Percentiles rank a stretch among this genome's conserved stretches.
Evolutionary conservation across 2,113 vertebrate genomes (phyloP).

Genomic region (Siniperca chuatsi): DNA sequence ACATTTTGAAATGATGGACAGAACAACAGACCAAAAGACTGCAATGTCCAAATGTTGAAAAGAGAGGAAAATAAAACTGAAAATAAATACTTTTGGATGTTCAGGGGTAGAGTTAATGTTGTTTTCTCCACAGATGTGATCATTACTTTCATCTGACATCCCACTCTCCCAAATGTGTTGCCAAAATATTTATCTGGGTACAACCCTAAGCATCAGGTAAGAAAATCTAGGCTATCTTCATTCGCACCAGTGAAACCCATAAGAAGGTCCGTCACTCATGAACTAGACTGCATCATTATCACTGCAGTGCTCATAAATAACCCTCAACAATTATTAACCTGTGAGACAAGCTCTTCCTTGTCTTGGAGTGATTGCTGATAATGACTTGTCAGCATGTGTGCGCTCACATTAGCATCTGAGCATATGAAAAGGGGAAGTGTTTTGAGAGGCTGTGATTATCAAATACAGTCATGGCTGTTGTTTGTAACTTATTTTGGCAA

Average conservation of each 20-base stretch:
- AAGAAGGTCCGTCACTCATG: slow-evolving; percentile 7
- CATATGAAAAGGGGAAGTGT: slow-evolving; percentile 13
- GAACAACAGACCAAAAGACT: neutral
- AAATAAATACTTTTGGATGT: neutral
- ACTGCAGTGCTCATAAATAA: slow-evolving; percentile 41
- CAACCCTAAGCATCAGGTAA: neutral
- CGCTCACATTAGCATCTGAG: slow-evolving; percentile 9
- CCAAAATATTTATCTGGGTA: slow-evolving; percentile 5
- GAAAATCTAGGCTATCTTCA: neutral
- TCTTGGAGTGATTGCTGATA: slow-evolving; percentile 22
- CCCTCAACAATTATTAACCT: slow-evolving; percentile 19
- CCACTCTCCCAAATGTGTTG: neutral
- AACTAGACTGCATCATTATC: slow-evolving; percentile 19
- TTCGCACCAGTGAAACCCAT: neutral
- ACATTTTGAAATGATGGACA: slow-evolving; percentile 49
- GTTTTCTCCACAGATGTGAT: slow-evolving; percentile 17
- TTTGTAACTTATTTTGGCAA: slow-evolving; percentile 33
- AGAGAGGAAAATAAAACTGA: neutral
- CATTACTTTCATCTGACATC: slow-evolving; percentile 4
- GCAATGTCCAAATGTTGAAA: slow-evolving; percentile 10
- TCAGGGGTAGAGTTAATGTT: neutral
- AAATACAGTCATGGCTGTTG: slow-evolving; percentile 24
- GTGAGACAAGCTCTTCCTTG: slow-evolving; percentile 13
- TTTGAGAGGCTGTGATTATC: neutral
- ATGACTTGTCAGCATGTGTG: slow-evolving; percentile 27